A percentile compares a stretch with the other conserved stretches of the same genome.
phyloP scores from a whole-genome alignment of 2,113 vertebrate genomes.

The Dasyornis broadbenti region DNA sequence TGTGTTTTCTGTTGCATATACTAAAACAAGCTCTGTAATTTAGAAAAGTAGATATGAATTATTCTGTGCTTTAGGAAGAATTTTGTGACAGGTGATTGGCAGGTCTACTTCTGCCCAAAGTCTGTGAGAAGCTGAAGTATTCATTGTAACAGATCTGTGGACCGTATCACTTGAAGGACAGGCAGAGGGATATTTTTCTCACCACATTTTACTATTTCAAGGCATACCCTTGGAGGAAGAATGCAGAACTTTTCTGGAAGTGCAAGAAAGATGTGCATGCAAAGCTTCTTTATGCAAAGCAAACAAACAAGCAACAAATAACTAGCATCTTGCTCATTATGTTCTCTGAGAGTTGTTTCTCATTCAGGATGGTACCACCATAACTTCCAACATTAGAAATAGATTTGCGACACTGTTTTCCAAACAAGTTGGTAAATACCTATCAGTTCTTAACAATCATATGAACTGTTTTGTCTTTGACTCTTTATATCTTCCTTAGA shows the following conservation, averaged over 20 bases:
- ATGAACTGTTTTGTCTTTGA: background rate
- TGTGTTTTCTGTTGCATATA: background rate
- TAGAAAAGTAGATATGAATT: background rate
- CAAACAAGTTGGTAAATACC: background rate
- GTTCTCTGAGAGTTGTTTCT: background rate
- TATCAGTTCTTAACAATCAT: background rate
- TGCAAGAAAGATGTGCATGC: background rate
- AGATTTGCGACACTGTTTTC: background rate
- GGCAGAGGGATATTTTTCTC: background rate
- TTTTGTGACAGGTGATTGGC: conserved; percentile 20
- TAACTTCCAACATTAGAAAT: background rate
- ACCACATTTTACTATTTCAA: background rate
- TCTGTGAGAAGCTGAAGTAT: background rate
- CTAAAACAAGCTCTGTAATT: background rate
- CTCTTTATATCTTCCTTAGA: background rate
- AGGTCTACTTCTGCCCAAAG: background rate
- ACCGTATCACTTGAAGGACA: background rate
- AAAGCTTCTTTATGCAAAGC: background rate
- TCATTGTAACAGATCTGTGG: conserved; percentile 17
- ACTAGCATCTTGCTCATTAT: background rate
- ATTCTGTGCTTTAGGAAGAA: background rate
- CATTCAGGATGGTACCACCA: background rate
- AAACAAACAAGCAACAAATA: background rate
- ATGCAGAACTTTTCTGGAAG: background rate
- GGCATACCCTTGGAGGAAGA: background rate